Evolutionary conservation across 1,140 invertebrate genomes (phyloP), one percentile per base, ranked within the genome.

Genomic region (Panagrolaimus sp.): DNA sequence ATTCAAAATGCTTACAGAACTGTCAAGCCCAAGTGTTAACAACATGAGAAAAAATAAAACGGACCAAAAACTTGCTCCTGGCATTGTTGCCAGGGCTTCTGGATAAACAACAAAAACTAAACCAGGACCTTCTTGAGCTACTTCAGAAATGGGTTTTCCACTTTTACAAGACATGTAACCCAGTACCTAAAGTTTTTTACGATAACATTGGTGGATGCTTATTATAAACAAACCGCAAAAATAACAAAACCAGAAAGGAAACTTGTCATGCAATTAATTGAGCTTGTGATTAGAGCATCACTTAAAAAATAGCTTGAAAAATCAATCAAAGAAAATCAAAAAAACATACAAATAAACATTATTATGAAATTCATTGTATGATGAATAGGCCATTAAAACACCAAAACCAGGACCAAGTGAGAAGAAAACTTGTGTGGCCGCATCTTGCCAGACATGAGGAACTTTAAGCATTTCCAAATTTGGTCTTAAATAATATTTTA

Each of bases 11-110:
- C n/a, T n/a, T n/a, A n/a, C n/a, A 9, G 80, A 83, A 65, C 86
- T 87, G 67, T 88, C 87, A 9, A 88, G 78, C n/a, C 89, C 95
- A 46, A 98, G 86, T 0, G 94, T 95, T 67, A 97, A 92, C 25
- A 98, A 87, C 93, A 98, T 97, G 46, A 97, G 86, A 84, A 98
- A 98, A 87, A 98, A 98, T 45, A 98, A 90, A 64, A 96, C 89
- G 0, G 93, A 91, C 93, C 93, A 98, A 79, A 97, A 91, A 0
- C 91, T 67, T 53, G 72, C 69, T 64, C 82, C 80, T 45, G 47
- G 65, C 80, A 82, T 82, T 38, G 73, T 82, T 44, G 81, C 80
- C 53, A 85, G 74, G 13, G 85, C 83, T 67, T 83, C 79, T 7
- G 81, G 81, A 65, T 82, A 82, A 20, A 82, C 81, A 45, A 83